phyloP scores from a whole-genome alignment of 2,113 vertebrate genomes.

The Python bivittatus region DNA sequence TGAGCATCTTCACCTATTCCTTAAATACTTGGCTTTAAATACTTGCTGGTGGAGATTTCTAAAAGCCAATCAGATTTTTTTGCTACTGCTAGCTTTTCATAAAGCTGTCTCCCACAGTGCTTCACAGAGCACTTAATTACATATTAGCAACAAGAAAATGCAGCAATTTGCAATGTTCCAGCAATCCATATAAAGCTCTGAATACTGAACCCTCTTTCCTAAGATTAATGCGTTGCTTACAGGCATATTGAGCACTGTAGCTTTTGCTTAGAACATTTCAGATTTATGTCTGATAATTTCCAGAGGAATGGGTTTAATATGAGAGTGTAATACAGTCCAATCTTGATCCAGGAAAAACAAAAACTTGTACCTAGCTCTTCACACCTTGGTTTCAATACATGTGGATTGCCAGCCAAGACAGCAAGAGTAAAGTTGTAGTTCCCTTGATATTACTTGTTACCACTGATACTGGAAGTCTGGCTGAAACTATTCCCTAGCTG shows the following conservation, averaged over 20 bases:
- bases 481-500: background rate
- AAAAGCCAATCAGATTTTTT: slow-evolving; percentile 20
- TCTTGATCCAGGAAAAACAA: background rate
- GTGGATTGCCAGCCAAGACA: background rate
- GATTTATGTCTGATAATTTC: background rate
- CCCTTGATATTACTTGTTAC: background rate
- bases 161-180: slow-evolving; percentile 36
- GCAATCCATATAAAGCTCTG: slow-evolving; percentile 5
- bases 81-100: slow-evolving; percentile 41
- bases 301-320: background rate
- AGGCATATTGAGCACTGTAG: slow-evolving; percentile 7
- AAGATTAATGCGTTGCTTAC: slow-evolving; percentile 27
- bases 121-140: slow-evolving; percentile 56
- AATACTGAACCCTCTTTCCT: slow-evolving; percentile 25
- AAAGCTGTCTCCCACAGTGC: slow-evolving; percentile 47
- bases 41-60: slow-evolving; percentile 20
- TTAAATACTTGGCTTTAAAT: slow-evolving; percentile 26
- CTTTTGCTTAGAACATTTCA: slow-evolving; percentile 33
- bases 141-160: slow-evolving; percentile 43
- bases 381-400: background rate
- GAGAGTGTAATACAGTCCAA: background rate
- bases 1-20: background rate
- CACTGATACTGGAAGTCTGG: background rate
- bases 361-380: background rate
- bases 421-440: background rate